Conservation (phyloP, 2,888 invertebrate genomes). For the Sinohyriopsis cumingii region DNA sequence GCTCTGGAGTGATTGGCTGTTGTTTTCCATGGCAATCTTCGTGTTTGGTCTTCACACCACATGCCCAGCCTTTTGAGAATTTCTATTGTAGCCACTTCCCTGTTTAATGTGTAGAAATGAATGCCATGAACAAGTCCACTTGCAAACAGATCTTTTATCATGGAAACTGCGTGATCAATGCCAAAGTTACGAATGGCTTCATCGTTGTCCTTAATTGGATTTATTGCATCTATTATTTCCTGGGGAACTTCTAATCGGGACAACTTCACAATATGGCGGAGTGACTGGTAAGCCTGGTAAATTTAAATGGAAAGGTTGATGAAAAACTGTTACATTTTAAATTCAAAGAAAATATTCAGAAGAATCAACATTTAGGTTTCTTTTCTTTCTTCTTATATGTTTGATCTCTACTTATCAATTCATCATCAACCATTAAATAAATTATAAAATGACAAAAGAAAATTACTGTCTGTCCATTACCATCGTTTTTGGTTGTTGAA, state of each 20-base stretch:
- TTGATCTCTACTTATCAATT: no score
- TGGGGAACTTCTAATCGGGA: conserved; percentile 81
- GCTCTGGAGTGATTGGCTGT: conserved; percentile 73
- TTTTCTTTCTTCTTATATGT: no score
- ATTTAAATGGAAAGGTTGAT: conserved; percentile 2
- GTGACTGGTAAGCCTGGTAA: conserved; percentile 75
- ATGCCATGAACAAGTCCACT: conserved; percentile 74
- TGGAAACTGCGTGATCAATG: conserved; percentile 74
- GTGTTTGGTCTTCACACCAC: conserved; percentile 73
- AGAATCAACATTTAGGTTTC: not conserved
- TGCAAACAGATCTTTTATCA: conserved; percentile 75
- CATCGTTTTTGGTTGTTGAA: no score
- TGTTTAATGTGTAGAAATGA: conserved; percentile 78
- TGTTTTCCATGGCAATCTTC: conserved; percentile 75
- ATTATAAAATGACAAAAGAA: no score
- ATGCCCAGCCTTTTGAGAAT: conserved; percentile 75
- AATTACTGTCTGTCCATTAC: no score
- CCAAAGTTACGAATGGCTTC: conserved; percentile 78
- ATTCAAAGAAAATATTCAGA: not conserved
- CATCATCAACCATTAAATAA: no score
- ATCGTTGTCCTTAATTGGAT: conserved; percentile 77
- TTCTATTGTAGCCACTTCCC: conserved; percentile 73
- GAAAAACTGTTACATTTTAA: not conserved
- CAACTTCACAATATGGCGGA: conserved; percentile 77
- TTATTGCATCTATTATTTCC: conserved; percentile 76